A percentile compares a stretch with the other conserved stretches of the same genome.
Conservation (phyloP, 2,797 vertebrate genomes). For the Eulemur mongoz region DNA sequence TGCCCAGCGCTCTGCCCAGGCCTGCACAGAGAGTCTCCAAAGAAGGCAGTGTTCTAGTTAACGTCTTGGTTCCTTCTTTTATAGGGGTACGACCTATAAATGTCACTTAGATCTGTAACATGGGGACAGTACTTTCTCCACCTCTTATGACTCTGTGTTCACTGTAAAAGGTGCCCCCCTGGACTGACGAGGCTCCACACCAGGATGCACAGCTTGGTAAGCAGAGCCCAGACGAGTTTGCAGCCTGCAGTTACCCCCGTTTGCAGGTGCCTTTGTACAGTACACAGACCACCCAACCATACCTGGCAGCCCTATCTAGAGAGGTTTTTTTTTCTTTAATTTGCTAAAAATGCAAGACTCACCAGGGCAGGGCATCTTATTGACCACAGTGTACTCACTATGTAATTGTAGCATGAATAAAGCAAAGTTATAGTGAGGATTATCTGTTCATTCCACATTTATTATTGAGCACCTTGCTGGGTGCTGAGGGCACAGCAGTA, state of each 20-base stretch:
- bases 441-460: background rate
- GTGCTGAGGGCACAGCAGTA: background rate
- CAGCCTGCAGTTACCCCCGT: no score
- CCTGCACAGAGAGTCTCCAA: background rate
- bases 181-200: background rate
- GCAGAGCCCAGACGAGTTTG: background rate
- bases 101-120: background rate
- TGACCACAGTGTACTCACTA: background rate
- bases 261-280: background rate
- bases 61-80: background rate
- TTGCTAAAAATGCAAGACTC: background rate
- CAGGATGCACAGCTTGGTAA: background rate
- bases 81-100: background rate
- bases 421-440: background rate
- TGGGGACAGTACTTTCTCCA: background rate
- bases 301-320: background rate
- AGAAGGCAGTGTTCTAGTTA: background rate
- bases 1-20: fast-evolving
- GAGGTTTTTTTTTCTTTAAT: fast-evolving
- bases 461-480: background rate
- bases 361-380: background rate
- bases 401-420: background rate
- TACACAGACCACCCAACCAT: background rate
- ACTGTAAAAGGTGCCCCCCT: background rate
- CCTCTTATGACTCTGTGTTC: background rate